Percentiles rank a stretch among this genome's conserved stretches.
Evolutionary conservation across 2,797 vertebrate genomes (phyloP).

Genomic region (Scolopax bukidnonensis): DNA sequence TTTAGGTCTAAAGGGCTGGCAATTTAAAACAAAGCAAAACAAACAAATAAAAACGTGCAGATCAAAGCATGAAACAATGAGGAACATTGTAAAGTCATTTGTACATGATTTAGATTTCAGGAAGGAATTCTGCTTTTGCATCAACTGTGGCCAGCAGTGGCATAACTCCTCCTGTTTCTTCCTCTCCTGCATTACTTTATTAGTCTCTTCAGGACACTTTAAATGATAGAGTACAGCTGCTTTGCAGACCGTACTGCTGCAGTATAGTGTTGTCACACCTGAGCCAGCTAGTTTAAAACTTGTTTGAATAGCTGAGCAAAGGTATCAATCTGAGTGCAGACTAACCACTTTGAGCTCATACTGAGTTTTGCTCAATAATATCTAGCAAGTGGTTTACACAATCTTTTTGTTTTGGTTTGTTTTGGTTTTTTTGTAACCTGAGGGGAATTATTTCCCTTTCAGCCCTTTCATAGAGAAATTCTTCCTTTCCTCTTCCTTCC

Average conservation of each 20-base stretch:
- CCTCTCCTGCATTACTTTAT: constrained; percentile 26
- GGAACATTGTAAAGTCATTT: constrained; percentile 12
- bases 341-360: not conserved
- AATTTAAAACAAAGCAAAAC: constrained; percentile 32
- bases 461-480: not conserved
- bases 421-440: not conserved
- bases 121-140: constrained; percentile 16
- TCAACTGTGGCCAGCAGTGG: constrained; percentile 1
- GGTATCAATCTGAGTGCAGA: not conserved
- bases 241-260: constrained; percentile 34
- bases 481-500: not conserved
- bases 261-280: constrained; percentile 24
- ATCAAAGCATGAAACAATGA: constrained; percentile 21
- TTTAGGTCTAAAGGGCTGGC: constrained; percentile 43
- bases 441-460: constrained; percentile 35
- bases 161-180: constrained; percentile 13
- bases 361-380: not conserved
- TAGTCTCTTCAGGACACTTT: constrained; percentile 51
- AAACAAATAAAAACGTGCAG: constrained; percentile 51
- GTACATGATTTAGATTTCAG: not conserved
- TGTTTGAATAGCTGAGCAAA: constrained; percentile 13
- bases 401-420: not conserved
- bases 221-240: constrained; percentile 43
- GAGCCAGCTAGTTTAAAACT: constrained; percentile 43
- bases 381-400: not conserved